These are phyloP conservation scores for Arothron firmamentum DNA, from an alignment of 2,113 vertebrate genomes.

Conservation along the genomic window DNA sequence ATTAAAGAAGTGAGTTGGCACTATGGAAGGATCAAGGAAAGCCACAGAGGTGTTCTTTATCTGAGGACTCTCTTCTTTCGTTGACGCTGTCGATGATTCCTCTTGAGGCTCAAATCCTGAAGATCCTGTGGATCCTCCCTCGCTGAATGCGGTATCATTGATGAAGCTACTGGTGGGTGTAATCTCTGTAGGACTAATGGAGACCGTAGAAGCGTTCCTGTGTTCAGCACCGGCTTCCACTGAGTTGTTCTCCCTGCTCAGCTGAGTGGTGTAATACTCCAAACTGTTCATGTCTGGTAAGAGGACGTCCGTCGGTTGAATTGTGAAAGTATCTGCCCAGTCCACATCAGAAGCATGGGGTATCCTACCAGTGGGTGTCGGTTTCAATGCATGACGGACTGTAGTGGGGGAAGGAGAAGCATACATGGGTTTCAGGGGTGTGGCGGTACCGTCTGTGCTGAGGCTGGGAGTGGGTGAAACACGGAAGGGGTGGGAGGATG, in stretches of 20 bases:
- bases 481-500: slow-evolving; percentile 64
- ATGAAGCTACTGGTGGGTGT: slow-evolving; percentile 38
- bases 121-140: slow-evolving; percentile 57
- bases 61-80: slow-evolving; percentile 46
- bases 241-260: slow-evolving; percentile 63
- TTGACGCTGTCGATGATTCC: slow-evolving; percentile 29
- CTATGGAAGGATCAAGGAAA: slow-evolving; percentile 57
- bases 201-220: slow-evolving; percentile 49
- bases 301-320: slow-evolving; percentile 75
- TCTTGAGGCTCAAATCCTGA: slow-evolving; percentile 62
- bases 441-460: slow-evolving; percentile 11
- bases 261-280: slow-evolving; percentile 76
- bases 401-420: slow-evolving; percentile 41
- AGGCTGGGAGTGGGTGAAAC: slow-evolving; percentile 28
- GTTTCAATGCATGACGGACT: slow-evolving; percentile 21
- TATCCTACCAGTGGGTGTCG: slow-evolving; percentile 35
- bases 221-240: slow-evolving; percentile 52
- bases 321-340: slow-evolving; percentile 66
- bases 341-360: slow-evolving; percentile 53
- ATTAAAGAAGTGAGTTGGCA: slow-evolving; percentile 43
- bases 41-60: slow-evolving; percentile 42
- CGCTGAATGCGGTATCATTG: slow-evolving; percentile 41
- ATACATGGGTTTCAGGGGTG: slow-evolving; percentile 22
- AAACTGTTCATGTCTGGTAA: slow-evolving; percentile 81
- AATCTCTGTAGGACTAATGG: slow-evolving; percentile 39